Percentiles rank a stretch among this genome's conserved stretches.
These are phyloP conservation scores for Drosophila conformis DNA, from an alignment of 2,888 invertebrate species.

Conservation along the genomic window DNA sequence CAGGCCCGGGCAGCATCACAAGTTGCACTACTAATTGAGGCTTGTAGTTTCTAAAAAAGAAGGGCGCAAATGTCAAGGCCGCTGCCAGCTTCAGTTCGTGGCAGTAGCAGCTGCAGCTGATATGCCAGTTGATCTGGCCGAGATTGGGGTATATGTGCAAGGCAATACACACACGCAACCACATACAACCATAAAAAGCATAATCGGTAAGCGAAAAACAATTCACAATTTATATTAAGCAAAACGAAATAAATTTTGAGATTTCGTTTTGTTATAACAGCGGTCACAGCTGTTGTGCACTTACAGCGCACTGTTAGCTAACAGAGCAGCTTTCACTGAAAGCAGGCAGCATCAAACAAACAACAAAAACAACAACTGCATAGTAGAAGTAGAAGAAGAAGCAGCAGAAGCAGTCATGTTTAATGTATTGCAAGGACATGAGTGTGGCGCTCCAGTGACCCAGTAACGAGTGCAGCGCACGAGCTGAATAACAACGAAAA, in stretches of 20 bases:
- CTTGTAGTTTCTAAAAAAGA: slow-evolving; percentile 51
- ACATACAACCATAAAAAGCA: slow-evolving; percentile 8
- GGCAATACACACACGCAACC: slow-evolving; percentile 1
- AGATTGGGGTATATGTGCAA: slow-evolving; percentile 11
- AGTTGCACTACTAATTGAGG: slow-evolving; percentile 70
- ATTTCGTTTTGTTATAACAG: slow-evolving; percentile 50
- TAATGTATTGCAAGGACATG: slow-evolving; percentile 83
- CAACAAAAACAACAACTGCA: slow-evolving; percentile 39
- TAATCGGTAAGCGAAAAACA: slow-evolving; percentile 24
- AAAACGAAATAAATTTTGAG: slow-evolving; percentile 9
- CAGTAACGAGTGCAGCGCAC: slow-evolving; percentile 81
- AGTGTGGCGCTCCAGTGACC: slow-evolving; percentile 84
- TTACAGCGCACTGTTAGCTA: slow-evolving; percentile 54
- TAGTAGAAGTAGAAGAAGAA: slow-evolving; percentile 32
- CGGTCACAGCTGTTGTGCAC: slow-evolving; percentile 53
- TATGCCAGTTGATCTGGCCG: slow-evolving; percentile 19
- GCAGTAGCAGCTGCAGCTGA: slow-evolving; percentile 28
- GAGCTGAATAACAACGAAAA: slow-evolving; percentile 59
- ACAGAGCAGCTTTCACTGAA: slow-evolving; percentile 66
- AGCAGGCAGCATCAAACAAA: slow-evolving; percentile 40
- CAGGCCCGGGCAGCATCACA: slow-evolving; percentile 65
- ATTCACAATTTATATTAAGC: slow-evolving; percentile 32
- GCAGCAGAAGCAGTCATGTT: slow-evolving; percentile 69
- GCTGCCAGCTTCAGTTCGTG: slow-evolving; percentile 45
- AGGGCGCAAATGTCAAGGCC: slow-evolving; percentile 75